Percentiles rank a stretch among this genome's conserved stretches.
These are phyloP conservation scores for Eupithecia vulgata DNA, from an alignment of 2,888 invertebrate genomes.

Conservation along the genomic window DNA sequence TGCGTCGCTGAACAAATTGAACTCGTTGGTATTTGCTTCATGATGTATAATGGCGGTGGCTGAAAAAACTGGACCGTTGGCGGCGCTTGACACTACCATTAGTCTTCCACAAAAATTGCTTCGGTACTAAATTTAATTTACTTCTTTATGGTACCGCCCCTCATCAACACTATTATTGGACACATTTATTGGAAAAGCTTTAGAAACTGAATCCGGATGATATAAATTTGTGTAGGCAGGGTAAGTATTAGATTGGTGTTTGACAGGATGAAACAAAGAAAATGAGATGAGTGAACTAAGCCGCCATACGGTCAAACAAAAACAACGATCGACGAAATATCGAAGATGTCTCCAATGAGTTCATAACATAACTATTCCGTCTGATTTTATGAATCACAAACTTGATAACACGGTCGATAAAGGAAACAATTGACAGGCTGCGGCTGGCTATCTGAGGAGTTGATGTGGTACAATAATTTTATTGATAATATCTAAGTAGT, in stretches of 20 bases:
- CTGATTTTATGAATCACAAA: slow-evolving; percentile 13
- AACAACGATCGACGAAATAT: background rate
- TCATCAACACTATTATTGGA: background rate
- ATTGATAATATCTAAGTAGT: slow-evolving; percentile 82
- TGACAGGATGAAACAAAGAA: background rate
- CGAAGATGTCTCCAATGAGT: background rate
- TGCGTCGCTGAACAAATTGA: slow-evolving; percentile 35
- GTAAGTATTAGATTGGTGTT: background rate
- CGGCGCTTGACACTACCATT: slow-evolving; percentile 48
- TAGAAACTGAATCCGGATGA: background rate
- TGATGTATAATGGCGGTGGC: slow-evolving; percentile 52
- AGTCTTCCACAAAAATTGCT: slow-evolving; percentile 47
- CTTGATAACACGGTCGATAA: slow-evolving; percentile 53
- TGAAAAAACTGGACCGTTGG: slow-evolving; percentile 60
- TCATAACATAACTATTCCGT: slow-evolving; percentile 1
- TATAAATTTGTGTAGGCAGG: background rate
- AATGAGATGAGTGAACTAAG: background rate
- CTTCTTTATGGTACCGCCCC: slow-evolving; percentile 16
- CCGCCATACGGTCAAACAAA: background rate
- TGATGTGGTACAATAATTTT: slow-evolving; percentile 79
- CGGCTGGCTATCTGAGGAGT: slow-evolving; percentile 66
- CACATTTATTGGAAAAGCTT: background rate
- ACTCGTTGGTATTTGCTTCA: slow-evolving; percentile 44
- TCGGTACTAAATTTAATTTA: slow-evolving; percentile 35
- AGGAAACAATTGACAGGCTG: slow-evolving; percentile 64